Percentiles rank a stretch among this genome's conserved stretches.
These are phyloP conservation scores for Halcyon smyrnensis DNA, from an alignment of 2,797 vertebrate species.

Conservation along the genomic window DNA sequence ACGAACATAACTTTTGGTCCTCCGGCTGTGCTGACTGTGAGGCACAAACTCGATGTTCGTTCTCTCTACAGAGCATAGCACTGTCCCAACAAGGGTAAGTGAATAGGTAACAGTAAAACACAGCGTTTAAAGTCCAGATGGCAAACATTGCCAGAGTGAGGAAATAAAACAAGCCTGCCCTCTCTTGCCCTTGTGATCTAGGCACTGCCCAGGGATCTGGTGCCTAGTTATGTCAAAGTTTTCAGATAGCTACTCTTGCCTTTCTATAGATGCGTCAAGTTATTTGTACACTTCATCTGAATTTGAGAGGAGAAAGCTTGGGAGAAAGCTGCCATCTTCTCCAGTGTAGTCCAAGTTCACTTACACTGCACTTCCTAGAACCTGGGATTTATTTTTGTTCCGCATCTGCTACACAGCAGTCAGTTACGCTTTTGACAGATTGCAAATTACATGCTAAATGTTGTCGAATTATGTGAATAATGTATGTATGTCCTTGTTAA, in stretches of 20 bases:
- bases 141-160: neutral
- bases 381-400: neutral
- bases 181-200: neutral
- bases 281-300: neutral
- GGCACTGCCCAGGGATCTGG: neutral
- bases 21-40: neutral
- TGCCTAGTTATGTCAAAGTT: neutral
- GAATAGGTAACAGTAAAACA: neutral
- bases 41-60: fast-evolving
- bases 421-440: neutral
- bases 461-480: neutral
- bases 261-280: fast-evolving
- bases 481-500: neutral
- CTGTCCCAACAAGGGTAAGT: fast-evolving
- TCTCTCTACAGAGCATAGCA: fast-evolving
- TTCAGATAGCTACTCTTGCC: neutral
- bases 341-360: neutral
- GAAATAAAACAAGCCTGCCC: fast-evolving
- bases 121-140: neutral
- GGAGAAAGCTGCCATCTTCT: neutral
- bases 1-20: fast-evolving
- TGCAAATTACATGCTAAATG: neutral
- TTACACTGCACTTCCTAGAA: neutral
- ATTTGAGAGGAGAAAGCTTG: neutral
- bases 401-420: neutral